These are phyloP conservation scores for Cheirogaleus major DNA, from an alignment of 2,797 vertebrate genomes.

Conservation along the genomic window DNA sequence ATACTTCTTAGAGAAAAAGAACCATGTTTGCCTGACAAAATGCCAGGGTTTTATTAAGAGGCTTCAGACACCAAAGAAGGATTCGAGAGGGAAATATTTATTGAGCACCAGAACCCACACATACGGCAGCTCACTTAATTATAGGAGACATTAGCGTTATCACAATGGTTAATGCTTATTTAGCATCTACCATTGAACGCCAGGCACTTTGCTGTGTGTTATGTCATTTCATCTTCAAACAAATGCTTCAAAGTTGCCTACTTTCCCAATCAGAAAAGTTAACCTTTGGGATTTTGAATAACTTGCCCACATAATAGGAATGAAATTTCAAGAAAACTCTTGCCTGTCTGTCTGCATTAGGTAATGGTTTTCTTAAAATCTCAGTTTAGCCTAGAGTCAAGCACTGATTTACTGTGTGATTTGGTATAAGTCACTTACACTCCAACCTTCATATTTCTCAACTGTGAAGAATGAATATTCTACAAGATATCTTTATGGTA, in stretches of 20 bases:
- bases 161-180: background rate
- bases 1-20: background rate
- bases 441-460: background rate
- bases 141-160: background rate
- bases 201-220: background rate
- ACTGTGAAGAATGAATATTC: background rate
- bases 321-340: background rate
- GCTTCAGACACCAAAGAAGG: background rate
- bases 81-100: background rate
- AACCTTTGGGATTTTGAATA: background rate
- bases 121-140: background rate
- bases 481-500: background rate
- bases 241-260: background rate
- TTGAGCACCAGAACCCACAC: background rate
- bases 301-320: background rate
- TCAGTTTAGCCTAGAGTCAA: background rate
- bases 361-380: slow-evolving; percentile 9
- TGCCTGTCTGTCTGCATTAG: background rate
- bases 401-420: background rate
- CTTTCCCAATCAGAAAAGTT: background rate
- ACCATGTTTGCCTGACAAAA: background rate
- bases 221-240: background rate
- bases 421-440: background rate
- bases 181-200: background rate
- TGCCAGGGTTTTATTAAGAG: background rate